phyloP scores from a whole-genome alignment of 2,797 vertebrate genomes.

The Sebastes trivittatus region DNA sequence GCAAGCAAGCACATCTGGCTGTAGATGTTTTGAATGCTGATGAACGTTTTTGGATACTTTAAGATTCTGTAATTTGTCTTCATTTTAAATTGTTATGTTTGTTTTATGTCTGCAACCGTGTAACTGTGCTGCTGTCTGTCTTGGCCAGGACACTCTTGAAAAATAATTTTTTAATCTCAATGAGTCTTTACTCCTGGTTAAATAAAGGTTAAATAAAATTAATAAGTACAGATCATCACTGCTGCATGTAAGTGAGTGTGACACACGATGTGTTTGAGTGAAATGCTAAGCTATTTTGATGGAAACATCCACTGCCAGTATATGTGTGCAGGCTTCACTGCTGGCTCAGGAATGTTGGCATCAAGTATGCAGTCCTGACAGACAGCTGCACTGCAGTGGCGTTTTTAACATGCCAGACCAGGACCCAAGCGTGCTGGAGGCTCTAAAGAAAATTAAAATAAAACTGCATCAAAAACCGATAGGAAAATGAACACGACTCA shows the following conservation, averaged over 20 bases:
- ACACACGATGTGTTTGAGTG: slow-evolving; percentile 66
- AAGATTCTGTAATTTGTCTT: too few species aligned
- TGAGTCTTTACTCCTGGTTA: too few species aligned
- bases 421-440: slow-evolving; percentile 81
- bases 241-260: slow-evolving; percentile 1
- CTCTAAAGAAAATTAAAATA: slow-evolving; percentile 70
- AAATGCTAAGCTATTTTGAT: slow-evolving; percentile 89
- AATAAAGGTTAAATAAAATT: not conserved
- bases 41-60: too few species aligned
- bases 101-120: too few species aligned
- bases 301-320: slow-evolving; percentile 82
- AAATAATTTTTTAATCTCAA: too few species aligned
- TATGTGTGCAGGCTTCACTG: slow-evolving; percentile 88
- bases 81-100: too few species aligned
- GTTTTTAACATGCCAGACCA: slow-evolving; percentile 85
- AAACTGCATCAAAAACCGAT: not conserved
- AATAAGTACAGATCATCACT: not conserved
- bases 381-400: slow-evolving; percentile 93
- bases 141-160: too few species aligned
- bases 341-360: slow-evolving; percentile 92
- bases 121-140: too few species aligned
- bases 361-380: slow-evolving; percentile 86
- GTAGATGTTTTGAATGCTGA: too few species aligned
- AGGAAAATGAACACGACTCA: not conserved
- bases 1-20: too few species aligned